Evolutionary conservation across 2,113 vertebrate genomes (phyloP), one percentile per base, ranked within the genome.

Genomic region (Tiliqua scincoides): DNA sequence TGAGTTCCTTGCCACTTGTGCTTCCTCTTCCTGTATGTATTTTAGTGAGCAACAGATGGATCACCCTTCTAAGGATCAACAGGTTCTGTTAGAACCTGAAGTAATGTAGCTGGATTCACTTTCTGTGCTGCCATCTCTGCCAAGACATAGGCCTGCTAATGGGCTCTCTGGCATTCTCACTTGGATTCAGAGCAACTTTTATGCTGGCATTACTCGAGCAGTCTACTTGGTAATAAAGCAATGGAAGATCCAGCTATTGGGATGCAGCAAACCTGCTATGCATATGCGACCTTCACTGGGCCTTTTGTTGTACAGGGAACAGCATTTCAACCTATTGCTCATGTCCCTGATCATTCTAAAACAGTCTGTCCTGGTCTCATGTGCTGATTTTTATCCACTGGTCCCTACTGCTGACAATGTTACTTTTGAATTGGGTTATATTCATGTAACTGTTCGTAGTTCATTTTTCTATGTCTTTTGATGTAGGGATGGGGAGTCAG

Each of bases 401-500:
- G 10, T 57, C 17, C 17, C 17, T 12, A 12, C 52, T 68, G 67
- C 67, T 18, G 4, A 15, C 20, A 18, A 12, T 62, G 61, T 62
- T 62, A 9, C 6, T 62, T 62, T 62, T 62, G 10, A 62, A 18
- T 62, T 62, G 23, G 18, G 21, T 23, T 23, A 63, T 63, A 7
- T 61, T 61, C n/a, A n/a, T 65, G 35, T 80, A 59, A 21, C 21
- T n/a, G n/a, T n/a, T n/a, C n/a, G 11, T 35, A 75, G 11, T 6
- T 79, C 9, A 57, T 48, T 48, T 70, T 9, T 54, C 15, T 30
- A 35, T 82, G 18, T 88, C 57, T 86, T 80, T 71, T 12, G 71
- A 4, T 86, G 6, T 43, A 99, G 99, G 99, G 98, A 2, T 99
- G 99, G 99, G 99, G 99, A 30, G 98, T 99, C 90, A 97, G 99